These are phyloP conservation scores for Blastomussa wellsi DNA, from an alignment of 92 coral and sea anemone genomes.

Conservation along the genomic window DNA sequence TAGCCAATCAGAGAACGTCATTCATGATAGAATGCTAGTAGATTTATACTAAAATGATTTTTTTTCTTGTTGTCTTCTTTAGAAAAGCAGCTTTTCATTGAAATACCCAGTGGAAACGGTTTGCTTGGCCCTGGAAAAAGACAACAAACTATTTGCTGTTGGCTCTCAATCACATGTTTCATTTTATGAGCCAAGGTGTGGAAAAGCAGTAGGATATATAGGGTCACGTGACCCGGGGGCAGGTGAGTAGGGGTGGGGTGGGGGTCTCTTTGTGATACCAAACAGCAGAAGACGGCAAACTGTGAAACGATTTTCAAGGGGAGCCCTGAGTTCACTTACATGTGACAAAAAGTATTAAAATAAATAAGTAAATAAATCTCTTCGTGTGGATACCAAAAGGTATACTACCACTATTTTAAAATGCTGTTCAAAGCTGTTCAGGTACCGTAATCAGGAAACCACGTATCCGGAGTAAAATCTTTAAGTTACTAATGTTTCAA, in stretches of 20 bases:
- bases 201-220: constrained; percentile 57
- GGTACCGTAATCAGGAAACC: neutral
- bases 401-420: too few relatives aligned
- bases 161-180: constrained; percentile 95
- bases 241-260: constrained; percentile 53
- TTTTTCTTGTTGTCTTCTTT: neutral
- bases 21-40: neutral
- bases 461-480: neutral
- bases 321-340: too few relatives aligned
- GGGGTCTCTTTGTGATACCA: neutral
- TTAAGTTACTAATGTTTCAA: neutral
- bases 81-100: constrained; percentile 64
- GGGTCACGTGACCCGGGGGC: constrained; percentile 86
- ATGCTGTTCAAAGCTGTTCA: too few relatives aligned
- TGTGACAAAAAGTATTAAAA: too few relatives aligned
- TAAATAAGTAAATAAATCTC: too few relatives aligned
- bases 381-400: too few relatives aligned
- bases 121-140: constrained; percentile 80
- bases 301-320: too few relatives aligned
- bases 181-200: constrained; percentile 71
- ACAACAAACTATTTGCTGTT: constrained; percentile 80
- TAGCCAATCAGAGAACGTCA: too few relatives aligned
- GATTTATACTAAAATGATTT: neutral
- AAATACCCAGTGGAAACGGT: constrained; percentile 83
- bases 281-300: neutral